Conservation (phyloP, 2,888 invertebrate genomes). For the Hololepta plana region DNA sequence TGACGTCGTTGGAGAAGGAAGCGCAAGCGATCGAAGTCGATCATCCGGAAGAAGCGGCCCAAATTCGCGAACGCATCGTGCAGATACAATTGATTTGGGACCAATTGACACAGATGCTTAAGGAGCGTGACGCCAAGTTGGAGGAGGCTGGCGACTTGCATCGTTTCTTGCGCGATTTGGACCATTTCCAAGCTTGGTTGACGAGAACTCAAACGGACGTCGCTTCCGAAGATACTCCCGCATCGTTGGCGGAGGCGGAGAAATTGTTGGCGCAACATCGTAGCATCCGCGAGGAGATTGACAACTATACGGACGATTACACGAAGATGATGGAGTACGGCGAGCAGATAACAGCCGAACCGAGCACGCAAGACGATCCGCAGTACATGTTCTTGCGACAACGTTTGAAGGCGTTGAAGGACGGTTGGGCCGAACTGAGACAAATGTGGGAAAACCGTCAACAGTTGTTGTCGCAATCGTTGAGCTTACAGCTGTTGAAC, state of each 20-base stretch:
- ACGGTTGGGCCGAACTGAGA: conserved; percentile 97
- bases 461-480: conserved; percentile 80
- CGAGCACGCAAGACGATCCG: conserved; percentile 79
- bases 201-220: conserved; percentile 99
- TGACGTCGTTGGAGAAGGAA: conserved; percentile 85
- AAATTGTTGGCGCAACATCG: conserved; percentile 93
- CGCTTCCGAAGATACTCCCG: conserved; percentile 90
- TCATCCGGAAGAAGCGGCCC: conserved; percentile 85
- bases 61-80: conserved; percentile 76
- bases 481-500: conserved; percentile 89
- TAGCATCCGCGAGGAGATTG: conserved; percentile 96
- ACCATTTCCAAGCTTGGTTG: conserved; percentile 99
- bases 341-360: conserved; percentile 78
- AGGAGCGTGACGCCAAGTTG: conserved; percentile 93
- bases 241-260: conserved; percentile 89
- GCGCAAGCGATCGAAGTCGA: conserved; percentile 82
- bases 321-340: conserved; percentile 99
- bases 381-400: conserved; percentile 99
- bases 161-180: conserved; percentile 92
- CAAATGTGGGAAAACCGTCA: conserved; percentile 99
- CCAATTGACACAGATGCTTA: conserved; percentile 83
- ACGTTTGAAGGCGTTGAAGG: conserved; percentile 90
- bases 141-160: conserved; percentile 99
- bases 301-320: conserved; percentile 96
- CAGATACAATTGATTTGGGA: conserved; percentile 83